phyloP scores from a whole-genome alignment of 2,113 vertebrate genomes.

The Enhydra lutris region DNA sequence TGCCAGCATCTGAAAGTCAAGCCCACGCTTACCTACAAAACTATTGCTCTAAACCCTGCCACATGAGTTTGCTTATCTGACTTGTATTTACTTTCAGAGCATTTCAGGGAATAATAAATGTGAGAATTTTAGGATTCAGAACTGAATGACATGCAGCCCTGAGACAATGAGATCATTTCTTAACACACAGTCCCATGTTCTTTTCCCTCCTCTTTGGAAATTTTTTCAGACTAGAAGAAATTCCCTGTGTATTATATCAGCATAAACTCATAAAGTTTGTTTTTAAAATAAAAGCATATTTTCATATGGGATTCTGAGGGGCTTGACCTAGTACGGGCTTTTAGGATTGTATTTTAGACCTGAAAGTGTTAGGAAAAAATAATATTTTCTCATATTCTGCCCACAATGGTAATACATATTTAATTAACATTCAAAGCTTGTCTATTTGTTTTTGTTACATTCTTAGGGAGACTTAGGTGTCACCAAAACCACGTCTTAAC shows the following conservation, averaged over 20 bases:
- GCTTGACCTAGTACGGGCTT: background rate
- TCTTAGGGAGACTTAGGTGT: background rate
- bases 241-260: background rate
- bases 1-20: background rate
- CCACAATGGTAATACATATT: background rate
- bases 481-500: background rate
- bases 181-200: background rate
- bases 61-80: background rate
- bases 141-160: background rate
- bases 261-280: background rate
- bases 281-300: conserved; percentile 14
- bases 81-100: background rate
- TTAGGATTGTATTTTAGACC: background rate
- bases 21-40: background rate
- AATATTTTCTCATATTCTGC: background rate
- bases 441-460: background rate
- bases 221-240: conserved; percentile 36
- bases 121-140: conserved; percentile 30
- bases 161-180: background rate
- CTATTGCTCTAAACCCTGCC: background rate
- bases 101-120: background rate
- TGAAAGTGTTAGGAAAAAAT: background rate
- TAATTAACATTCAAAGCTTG: background rate
- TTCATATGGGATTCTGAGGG: background rate
- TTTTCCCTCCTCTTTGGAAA: background rate